Evolutionary conservation across 2,888 invertebrate species (phyloP), one percentile per base, ranked within the genome.

Genomic region (Papilio demoleus): DNA sequence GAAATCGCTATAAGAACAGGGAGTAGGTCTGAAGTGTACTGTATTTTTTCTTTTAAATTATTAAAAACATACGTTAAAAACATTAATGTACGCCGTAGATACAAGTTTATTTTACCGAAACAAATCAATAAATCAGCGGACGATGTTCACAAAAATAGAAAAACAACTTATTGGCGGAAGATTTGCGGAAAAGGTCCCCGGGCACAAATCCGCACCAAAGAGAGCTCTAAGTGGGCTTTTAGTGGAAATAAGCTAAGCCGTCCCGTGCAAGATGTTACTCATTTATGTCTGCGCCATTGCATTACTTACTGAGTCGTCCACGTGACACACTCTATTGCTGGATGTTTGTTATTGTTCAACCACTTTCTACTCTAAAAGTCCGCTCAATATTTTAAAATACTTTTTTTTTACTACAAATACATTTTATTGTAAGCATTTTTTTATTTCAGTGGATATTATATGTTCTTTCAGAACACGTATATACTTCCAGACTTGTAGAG

Each of bases 221-320:
- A 88, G 88, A 87, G 87, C 83, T 88, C 87, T 91, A 90, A 92
- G 92, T 92, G 90, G 89, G 92, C 92, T 92, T 92, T 92, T 92
- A 92, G 90, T 82, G 84, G 82, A 83, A 89, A 88, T 87, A 84
- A 88, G 89, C 88, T 92, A 88, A 92, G 90, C 90, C 89, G 86
- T 87, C 88, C 85, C 81, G 81, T 84, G 85, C 89, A 88, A 86
- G 84, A 87, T 85, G 88, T 88, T 86, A 80, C 82, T 88, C 87
- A 88, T 88, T 90, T 87, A 86, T 86, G 81, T 86, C 83, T 84
- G 81, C 81, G 79, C 83, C 82, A 84, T 84, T 87, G 84, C 84
- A 86, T 86, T 87, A 81, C 79, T 78, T 76, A 76, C 72, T 71
- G 73, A 71, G 70, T 71, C 72, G 72, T 73, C 65, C 40, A 40